A percentile compares a stretch with the other conserved stretches of the same genome.
phyloP scores from a whole-genome alignment of 2,113 vertebrate genomes.

The Conger conger region DNA sequence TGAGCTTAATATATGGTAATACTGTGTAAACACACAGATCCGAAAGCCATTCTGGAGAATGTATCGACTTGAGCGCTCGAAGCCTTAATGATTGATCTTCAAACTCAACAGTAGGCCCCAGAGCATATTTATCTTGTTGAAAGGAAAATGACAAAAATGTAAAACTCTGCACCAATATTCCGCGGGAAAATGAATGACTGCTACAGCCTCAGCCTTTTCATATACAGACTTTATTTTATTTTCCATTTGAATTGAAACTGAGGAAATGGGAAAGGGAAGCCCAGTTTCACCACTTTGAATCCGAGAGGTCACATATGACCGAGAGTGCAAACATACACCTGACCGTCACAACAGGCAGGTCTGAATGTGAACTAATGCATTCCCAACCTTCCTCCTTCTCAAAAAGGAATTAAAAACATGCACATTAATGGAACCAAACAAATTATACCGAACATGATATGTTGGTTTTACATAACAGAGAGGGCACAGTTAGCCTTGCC shows the following conservation, averaged over 20 bases:
- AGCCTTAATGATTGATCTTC: conserved; percentile 29
- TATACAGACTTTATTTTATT: neutral
- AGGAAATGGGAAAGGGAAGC: neutral
- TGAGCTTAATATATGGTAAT: conserved; percentile 57
- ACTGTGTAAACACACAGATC: conserved; percentile 36
- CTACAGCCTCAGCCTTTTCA: neutral
- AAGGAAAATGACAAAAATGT: conserved; percentile 35
- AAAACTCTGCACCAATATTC: conserved; percentile 20
- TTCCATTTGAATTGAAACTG: conserved; percentile 16
- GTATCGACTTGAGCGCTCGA: conserved; percentile 17
- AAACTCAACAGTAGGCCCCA: conserved; percentile 22
- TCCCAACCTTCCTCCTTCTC: neutral
- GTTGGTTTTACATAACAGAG: neutral
- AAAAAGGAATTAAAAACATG: neutral
- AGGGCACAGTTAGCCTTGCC: neutral
- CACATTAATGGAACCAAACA: neutral
- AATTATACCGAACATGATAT: neutral
- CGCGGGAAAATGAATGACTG: conserved; percentile 2
- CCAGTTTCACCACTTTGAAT: neutral
- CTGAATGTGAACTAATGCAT: neutral
- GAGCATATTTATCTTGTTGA: conserved; percentile 36
- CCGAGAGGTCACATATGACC: neutral
- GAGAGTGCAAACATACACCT: neutral
- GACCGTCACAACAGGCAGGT: neutral
- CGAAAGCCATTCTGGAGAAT: conserved; percentile 22